A percentile compares a stretch with the other conserved stretches of the same genome.
These are phyloP conservation scores for Pseudomyrmex dendroicus DNA, from an alignment of 1,140 invertebrate species.

Conservation along the genomic window DNA sequence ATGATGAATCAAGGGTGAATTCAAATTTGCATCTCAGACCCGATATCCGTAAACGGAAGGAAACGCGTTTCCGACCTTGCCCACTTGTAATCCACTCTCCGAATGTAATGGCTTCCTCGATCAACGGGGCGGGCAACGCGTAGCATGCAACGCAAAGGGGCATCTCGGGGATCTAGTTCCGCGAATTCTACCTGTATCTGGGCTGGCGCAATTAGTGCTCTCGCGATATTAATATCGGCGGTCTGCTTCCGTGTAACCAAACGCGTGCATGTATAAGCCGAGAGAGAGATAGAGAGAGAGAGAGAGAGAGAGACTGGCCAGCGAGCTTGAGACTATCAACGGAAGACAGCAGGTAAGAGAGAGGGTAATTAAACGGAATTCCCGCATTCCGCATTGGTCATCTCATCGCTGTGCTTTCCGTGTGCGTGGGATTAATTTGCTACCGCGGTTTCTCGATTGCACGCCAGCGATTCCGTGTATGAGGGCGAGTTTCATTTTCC, in stretches of 20 bases:
- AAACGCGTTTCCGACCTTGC: slow-evolving; percentile 58
- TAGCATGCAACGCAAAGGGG: slow-evolving; percentile 49
- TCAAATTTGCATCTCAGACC: slow-evolving; percentile 50
- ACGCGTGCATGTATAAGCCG: background rate
- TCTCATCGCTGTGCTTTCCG: slow-evolving; percentile 18
- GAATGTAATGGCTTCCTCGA: slow-evolving; percentile 64
- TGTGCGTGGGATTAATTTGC: slow-evolving; percentile 8
- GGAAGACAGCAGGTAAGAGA: slow-evolving; percentile 12
- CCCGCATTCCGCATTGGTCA: slow-evolving; percentile 31
- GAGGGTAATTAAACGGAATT: slow-evolving; percentile 10
- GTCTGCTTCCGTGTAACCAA: background rate
- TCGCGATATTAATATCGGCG: slow-evolving; percentile 73
- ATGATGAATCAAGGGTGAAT: slow-evolving; percentile 40
- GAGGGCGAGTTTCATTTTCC: too few relatives aligned
- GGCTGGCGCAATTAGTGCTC: slow-evolving; percentile 71
- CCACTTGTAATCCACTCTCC: slow-evolving; percentile 56
- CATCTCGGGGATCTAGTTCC: slow-evolving; percentile 29
- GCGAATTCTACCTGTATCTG: slow-evolving; percentile 55
- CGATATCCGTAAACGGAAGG: slow-evolving; percentile 52
- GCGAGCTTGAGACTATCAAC: slow-evolving; percentile 13
- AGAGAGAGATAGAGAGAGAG: slow-evolving; percentile 1
- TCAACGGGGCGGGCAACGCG: slow-evolving; percentile 21
- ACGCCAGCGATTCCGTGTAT: background rate
- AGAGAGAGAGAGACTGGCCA: background rate
- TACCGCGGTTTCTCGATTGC: background rate